Percentiles rank a stretch among this genome's conserved stretches.
Conservation (phyloP, 2,797 vertebrate species). For the Cephalopachus bancanus region DNA sequence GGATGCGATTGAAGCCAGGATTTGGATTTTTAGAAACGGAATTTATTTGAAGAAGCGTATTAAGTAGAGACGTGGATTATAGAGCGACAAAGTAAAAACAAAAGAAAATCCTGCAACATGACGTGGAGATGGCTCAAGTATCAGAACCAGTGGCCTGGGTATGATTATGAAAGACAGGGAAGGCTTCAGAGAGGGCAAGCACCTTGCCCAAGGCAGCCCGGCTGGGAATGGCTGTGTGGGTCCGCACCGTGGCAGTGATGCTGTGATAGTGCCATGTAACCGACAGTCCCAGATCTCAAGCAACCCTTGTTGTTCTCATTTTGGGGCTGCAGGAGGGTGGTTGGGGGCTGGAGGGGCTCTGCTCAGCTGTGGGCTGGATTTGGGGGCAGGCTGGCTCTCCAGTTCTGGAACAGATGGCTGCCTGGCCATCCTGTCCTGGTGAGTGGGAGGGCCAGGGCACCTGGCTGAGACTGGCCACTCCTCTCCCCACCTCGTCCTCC, state of each 20-base stretch:
- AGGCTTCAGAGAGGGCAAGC: neutral
- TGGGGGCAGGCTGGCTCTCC: neutral
- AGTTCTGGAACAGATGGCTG: neutral
- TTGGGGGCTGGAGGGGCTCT: neutral
- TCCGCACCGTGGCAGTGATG: neutral
- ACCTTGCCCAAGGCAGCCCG: neutral
- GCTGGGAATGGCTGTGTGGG: neutral
- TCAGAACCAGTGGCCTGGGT: neutral
- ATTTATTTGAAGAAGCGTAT: neutral
- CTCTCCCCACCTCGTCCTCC: too few species aligned
- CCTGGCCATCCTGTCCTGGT: too few species aligned
- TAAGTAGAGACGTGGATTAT: neutral
- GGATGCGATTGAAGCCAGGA: neutral
- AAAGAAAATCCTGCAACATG: neutral
- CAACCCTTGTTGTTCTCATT: neutral
- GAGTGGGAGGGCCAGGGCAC: neutral
- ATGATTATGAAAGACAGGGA: neutral
- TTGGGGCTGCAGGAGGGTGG: neutral
- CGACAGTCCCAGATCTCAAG: neutral
- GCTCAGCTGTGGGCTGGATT: neutral
- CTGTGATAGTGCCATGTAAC: neutral
- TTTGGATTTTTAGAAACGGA: neutral
- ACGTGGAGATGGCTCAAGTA: neutral
- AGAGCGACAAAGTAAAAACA: neutral
- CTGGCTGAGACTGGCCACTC: neutral